phyloP scores from a whole-genome alignment of 2,797 vertebrate species.

The Carcharodon carcharias region DNA sequence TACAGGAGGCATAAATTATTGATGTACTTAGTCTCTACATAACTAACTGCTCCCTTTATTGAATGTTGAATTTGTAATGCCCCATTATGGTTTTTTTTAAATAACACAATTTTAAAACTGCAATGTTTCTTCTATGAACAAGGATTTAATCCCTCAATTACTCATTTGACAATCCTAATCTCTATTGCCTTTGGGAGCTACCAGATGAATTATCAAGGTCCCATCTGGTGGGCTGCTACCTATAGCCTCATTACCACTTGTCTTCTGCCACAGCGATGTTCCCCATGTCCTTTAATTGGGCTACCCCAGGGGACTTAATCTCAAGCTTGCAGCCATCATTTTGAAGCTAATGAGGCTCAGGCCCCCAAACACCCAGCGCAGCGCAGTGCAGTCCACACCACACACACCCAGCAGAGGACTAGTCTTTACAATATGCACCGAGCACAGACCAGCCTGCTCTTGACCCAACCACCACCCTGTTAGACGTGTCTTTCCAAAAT shows the following conservation, averaged over 20 bases:
- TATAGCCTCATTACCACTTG: too few species aligned
- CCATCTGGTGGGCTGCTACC: too few species aligned
- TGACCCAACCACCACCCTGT: neutral
- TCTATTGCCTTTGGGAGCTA: neutral
- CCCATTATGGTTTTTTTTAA: neutral
- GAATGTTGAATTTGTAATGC: neutral
- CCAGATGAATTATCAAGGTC: neutral
- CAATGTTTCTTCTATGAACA: too few species aligned
- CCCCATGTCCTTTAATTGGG: too few species aligned
- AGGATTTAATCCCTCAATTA: neutral
- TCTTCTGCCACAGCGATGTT: too few species aligned
- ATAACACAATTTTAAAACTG: neutral
- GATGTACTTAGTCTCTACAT: neutral
- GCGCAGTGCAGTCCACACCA: too few species aligned
- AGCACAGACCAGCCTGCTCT: neutral
- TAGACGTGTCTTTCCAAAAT: too few species aligned
- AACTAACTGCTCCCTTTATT: neutral
- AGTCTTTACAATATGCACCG: neutral
- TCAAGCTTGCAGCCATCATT: neutral
- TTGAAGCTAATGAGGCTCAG: too few species aligned
- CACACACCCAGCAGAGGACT: neutral
- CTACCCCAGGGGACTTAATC: too few species aligned
- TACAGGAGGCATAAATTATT: constrained; percentile 29
- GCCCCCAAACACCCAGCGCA: too few species aligned
- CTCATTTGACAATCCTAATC: neutral